Conservation (phyloP, 1,140 invertebrate genomes). For the Andrena cerasifolii region DNA sequence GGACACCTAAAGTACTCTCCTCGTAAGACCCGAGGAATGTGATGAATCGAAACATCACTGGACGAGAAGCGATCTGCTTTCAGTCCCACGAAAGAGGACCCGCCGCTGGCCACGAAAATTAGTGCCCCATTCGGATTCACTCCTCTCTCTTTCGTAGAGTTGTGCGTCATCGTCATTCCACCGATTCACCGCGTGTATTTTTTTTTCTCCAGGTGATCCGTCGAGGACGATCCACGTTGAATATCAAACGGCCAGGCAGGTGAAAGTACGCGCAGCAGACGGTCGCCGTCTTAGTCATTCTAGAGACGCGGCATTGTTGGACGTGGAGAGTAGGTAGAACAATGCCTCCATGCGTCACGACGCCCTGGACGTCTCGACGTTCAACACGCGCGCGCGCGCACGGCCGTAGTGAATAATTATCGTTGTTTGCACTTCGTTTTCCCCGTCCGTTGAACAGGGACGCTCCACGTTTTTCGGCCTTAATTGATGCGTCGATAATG, state of each 20-base stretch:
- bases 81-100: too few species aligned
- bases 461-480: constrained; percentile 37
- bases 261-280: constrained; percentile 45
- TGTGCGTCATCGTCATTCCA: constrained; percentile 19
- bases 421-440: constrained; percentile 55
- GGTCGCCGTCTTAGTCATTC: constrained; percentile 56
- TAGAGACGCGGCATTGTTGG: constrained; percentile 56
- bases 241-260: constrained; percentile 56
- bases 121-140: not conserved
- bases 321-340: constrained; percentile 52
- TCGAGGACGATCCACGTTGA: constrained; percentile 14
- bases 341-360: constrained; percentile 60
- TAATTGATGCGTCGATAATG: constrained; percentile 60
- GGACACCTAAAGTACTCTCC: too few species aligned
- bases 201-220: constrained; percentile 49
- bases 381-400: not conserved
- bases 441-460: constrained; percentile 20
- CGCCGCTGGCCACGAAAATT: constrained; percentile 23
- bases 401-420: constrained; percentile 50
- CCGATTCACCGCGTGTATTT: constrained; percentile 37
- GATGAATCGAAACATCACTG: too few species aligned
- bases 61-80: too few species aligned
- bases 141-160: not conserved
- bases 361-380: constrained; percentile 31
- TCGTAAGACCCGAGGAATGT: too few species aligned